Evolutionary conservation across 2,888 invertebrate species (phyloP).

Genomic region (Cyrtodaria siliqua): DNA sequence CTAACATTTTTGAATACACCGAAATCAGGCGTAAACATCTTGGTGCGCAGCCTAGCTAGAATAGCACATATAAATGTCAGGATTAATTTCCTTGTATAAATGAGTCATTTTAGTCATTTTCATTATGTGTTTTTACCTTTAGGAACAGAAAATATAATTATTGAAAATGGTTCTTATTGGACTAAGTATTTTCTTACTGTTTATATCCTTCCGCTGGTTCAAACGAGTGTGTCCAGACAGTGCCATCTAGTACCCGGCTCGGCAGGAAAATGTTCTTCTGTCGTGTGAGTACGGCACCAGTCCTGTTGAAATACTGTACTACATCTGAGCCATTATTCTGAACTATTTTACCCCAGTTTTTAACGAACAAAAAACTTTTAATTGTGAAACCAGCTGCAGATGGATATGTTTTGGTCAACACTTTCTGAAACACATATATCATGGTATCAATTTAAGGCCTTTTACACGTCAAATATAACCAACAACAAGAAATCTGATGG

Average conservation of each 20-base stretch:
- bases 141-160: no score
- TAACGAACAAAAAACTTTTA: constrained; percentile 25
- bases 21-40: no score
- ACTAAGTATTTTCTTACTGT: constrained; percentile 9
- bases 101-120: no score
- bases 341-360: constrained; percentile 27
- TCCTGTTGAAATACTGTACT: constrained; percentile 33
- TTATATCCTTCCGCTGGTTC: constrained; percentile 10
- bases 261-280: constrained; percentile 38
- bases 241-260: constrained; percentile 12
- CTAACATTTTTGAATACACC: no score
- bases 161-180: no score
- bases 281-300: constrained; percentile 28
- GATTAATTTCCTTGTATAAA: no score
- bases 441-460: no score
- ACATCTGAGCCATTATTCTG: constrained; percentile 25
- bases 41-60: no score
- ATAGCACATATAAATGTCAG: no score
- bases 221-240: constrained; percentile 28
- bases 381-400: constrained; percentile 36
- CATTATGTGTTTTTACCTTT: no score
- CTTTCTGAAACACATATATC: constrained; percentile 22
- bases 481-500: no score
- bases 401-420: constrained; percentile 12
- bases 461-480: no score